Percentiles rank a stretch among this genome's conserved stretches.
Conservation (phyloP, 1,140 invertebrate genomes). For the Ylistrum balloti region DNA sequence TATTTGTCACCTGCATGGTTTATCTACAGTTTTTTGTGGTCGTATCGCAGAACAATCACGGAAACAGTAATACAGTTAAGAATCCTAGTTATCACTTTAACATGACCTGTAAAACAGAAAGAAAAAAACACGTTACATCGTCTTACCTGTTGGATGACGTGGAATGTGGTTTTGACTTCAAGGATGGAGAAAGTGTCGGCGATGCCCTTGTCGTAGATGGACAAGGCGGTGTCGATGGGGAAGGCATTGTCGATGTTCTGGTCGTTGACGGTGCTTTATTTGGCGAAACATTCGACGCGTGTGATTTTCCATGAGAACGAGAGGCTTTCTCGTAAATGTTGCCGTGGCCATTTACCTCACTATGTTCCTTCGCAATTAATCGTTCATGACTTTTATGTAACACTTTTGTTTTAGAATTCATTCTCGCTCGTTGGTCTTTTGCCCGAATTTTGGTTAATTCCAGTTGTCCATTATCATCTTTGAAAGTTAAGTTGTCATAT, state of each 20-base stretch:
- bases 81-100: neutral
- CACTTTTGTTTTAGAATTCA: constrained; percentile 5
- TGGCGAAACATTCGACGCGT: neutral
- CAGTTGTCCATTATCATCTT: neutral
- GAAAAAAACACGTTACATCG: neutral
- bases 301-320: neutral
- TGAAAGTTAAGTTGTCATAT: constrained; percentile 9
- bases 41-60: neutral
- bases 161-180: neutral
- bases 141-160: neutral
- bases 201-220: neutral
- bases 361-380: neutral
- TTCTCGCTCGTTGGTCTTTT: neutral
- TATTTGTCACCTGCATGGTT: neutral
- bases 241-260: too few species aligned
- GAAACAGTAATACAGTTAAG: neutral
- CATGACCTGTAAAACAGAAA: neutral
- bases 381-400: constrained; percentile 14
- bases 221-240: too few species aligned
- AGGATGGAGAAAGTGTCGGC: constrained; percentile 12
- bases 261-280: neutral
- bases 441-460: constrained; percentile 17
- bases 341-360: neutral
- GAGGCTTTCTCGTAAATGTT: constrained; percentile 18
- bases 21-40: neutral